Conservation (phyloP, 2,888 invertebrate genomes). For the Petrolisthes cinctipes region DNA sequence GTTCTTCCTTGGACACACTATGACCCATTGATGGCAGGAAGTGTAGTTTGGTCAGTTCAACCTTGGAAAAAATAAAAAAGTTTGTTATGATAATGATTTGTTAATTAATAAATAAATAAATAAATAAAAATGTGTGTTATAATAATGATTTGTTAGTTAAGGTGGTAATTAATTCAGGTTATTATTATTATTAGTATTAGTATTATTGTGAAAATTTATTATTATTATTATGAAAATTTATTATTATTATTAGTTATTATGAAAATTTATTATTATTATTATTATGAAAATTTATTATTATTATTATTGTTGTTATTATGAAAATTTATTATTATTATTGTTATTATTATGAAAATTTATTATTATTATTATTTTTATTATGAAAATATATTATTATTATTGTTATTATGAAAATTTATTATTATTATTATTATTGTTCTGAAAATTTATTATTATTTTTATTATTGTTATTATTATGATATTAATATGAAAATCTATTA, state of each 20-base stretch:
- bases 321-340: background rate
- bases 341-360: background rate
- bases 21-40: constrained; percentile 88
- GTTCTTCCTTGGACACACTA: constrained; percentile 79
- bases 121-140: constrained; percentile 23
- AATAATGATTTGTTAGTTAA: constrained; percentile 23
- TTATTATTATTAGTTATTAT: no score
- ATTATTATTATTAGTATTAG: background rate
- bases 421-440: background rate
- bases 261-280: no score
- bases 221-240: no score
- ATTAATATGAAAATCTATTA: no score
- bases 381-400: no score
- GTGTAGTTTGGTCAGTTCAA: constrained; percentile 84
- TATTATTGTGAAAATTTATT: no score
- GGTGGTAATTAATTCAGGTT: background rate
- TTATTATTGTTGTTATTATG: no score
- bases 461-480: no score
- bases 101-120: constrained; percentile 19
- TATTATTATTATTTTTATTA: background rate
- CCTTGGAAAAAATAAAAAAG: constrained; percentile 71
- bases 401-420: no score
- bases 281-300: no score
- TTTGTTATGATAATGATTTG: background rate
- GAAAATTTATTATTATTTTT: background rate